phyloP scores from a whole-genome alignment of 1,140 invertebrate species.

The silkworm (Bombyx mori) region ASM3026992v2 NC_085112.1:16044501-16045000 shows the following conservation, averaged over 20 bases:
- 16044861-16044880: slow-evolving; percentile 82
- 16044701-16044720: slow-evolving; percentile 81
- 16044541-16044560: slow-evolving; percentile 82
- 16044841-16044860: slow-evolving; percentile 69
- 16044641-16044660: slow-evolving; percentile 85
- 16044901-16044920: slow-evolving; percentile 87
- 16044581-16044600: slow-evolving; percentile 80
- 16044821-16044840: slow-evolving; percentile 55
- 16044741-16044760: slow-evolving; percentile 84
- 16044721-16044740: slow-evolving; percentile 82
- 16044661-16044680: slow-evolving; percentile 88
- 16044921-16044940: slow-evolving; percentile 83
- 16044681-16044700: slow-evolving; percentile 77
- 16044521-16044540: slow-evolving; percentile 77
- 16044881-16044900: slow-evolving; percentile 80
- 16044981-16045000: slow-evolving; percentile 46
- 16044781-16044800: slow-evolving; percentile 80
- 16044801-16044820: slow-evolving; percentile 80
- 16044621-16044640: slow-evolving; percentile 88
- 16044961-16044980: slow-evolving; percentile 77
- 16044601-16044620: slow-evolving; percentile 81
- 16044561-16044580: slow-evolving; percentile 83
- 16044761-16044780: slow-evolving; percentile 81
- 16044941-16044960: slow-evolving; percentile 83
- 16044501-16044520: slow-evolving; percentile 79